phyloP scores from a whole-genome alignment of 2,888 invertebrate genomes.

The Drosophila bunnanda region DNA sequence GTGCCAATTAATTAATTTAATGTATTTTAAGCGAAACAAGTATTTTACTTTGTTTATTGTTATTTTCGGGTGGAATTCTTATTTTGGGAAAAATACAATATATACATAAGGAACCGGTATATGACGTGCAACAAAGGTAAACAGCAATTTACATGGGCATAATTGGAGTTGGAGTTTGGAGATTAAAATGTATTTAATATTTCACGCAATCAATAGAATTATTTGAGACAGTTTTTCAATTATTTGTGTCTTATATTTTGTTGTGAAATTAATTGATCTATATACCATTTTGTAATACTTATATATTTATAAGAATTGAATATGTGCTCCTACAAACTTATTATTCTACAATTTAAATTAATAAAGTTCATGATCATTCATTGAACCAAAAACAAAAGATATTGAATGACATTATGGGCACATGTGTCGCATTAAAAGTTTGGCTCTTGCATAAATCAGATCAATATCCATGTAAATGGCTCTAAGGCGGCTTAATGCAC shows the following conservation, averaged over 20 bases:
- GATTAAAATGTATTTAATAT: background rate
- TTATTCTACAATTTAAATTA: background rate
- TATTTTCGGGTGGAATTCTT: conserved; percentile 8
- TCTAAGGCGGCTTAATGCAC: conserved; percentile 61
- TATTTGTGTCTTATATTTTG: background rate
- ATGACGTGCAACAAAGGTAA: conserved; percentile 10
- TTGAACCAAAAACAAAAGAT: conserved; percentile 8
- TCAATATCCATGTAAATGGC: conserved; percentile 51
- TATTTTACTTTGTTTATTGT: conserved; percentile 43
- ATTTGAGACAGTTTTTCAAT: background rate
- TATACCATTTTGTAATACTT: no score
- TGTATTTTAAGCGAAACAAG: conserved; percentile 61
- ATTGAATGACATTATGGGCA: conserved; percentile 30
- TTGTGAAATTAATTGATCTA: background rate
- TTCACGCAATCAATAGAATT: background rate
- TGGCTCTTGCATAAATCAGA: conserved; percentile 43
- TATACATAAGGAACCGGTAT: conserved; percentile 13
- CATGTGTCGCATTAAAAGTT: conserved; percentile 48
- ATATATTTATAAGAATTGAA: no score
- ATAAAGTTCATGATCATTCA: conserved; percentile 5
- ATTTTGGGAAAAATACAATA: conserved; percentile 19
- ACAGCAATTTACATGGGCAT: conserved; percentile 21
- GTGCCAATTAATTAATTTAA: conserved; percentile 52
- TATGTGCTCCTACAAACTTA: background rate
- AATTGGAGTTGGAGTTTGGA: conserved; percentile 17